Conservation (phyloP, 2,113 vertebrate genomes). For the Zosterops japonicus region DNA sequence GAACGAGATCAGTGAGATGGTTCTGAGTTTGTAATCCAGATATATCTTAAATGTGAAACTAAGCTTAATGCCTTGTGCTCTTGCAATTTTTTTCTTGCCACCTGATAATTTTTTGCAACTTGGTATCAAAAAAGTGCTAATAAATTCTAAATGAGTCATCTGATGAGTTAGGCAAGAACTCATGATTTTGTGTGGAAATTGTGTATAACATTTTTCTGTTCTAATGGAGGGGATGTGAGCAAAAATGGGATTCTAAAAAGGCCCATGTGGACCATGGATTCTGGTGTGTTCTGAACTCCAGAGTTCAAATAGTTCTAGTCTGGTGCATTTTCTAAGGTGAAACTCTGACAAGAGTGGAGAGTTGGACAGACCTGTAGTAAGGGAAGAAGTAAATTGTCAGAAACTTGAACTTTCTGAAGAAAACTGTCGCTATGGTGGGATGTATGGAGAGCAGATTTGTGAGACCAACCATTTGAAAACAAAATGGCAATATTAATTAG, state of each 20-base stretch:
- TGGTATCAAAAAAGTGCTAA: neutral
- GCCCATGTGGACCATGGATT: rapidly evolving
- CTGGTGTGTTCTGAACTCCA: neutral
- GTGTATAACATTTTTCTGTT: neutral
- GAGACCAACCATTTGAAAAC: neutral
- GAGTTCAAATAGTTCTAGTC: neutral
- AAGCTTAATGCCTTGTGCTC: neutral
- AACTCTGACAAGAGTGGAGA: neutral
- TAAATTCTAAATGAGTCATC: neutral
- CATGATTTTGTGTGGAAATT: neutral
- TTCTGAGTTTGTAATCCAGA: neutral
- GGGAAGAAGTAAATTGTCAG: neutral
- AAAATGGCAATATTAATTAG: neutral
- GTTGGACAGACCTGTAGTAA: neutral
- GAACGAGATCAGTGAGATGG: neutral
- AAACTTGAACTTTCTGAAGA: neutral
- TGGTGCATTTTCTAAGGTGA: neutral
- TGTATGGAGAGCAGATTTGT: neutral
- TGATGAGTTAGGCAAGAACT: neutral
- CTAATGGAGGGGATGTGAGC: neutral
- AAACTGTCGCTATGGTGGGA: rapidly evolving
- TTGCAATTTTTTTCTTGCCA: neutral
- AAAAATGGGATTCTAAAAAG: neutral
- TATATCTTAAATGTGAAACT: neutral
- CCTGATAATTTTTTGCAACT: neutral